phyloP scores from a whole-genome alignment of 2,113 vertebrate genomes.

The Rousettus leschenaultii region DNA sequence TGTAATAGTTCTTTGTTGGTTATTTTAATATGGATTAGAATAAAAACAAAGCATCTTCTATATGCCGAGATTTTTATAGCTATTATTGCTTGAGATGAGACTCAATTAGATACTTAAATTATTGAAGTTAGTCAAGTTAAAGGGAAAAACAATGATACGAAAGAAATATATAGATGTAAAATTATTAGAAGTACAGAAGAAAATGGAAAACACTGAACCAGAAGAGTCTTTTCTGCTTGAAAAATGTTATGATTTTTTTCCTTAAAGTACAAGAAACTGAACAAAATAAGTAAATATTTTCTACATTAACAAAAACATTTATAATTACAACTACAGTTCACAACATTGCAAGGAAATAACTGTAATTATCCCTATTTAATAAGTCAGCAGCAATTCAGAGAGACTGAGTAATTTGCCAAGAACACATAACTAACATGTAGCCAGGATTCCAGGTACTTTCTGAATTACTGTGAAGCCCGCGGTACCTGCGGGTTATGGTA shows the following conservation, averaged over 20 bases:
- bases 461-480: no score
- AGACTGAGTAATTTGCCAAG: background rate
- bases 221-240: background rate
- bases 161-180: background rate
- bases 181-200: background rate
- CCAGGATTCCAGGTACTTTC: background rate
- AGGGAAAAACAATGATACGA: background rate
- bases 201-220: background rate
- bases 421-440: background rate
- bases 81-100: background rate
- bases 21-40: background rate
- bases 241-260: background rate
- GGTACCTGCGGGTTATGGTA: accelerated
- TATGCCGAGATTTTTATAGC: background rate
- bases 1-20: background rate
- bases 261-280: background rate
- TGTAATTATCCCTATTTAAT: background rate
- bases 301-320: background rate
- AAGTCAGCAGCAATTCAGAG: background rate
- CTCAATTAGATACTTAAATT: background rate
- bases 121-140: background rate
- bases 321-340: background rate
- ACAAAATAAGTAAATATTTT: background rate
- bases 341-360: background rate
- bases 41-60: background rate